Base-by-base conservation (phyloP, 2,797 vertebrate species). In the Halcyon smyrnensis region DNA sequence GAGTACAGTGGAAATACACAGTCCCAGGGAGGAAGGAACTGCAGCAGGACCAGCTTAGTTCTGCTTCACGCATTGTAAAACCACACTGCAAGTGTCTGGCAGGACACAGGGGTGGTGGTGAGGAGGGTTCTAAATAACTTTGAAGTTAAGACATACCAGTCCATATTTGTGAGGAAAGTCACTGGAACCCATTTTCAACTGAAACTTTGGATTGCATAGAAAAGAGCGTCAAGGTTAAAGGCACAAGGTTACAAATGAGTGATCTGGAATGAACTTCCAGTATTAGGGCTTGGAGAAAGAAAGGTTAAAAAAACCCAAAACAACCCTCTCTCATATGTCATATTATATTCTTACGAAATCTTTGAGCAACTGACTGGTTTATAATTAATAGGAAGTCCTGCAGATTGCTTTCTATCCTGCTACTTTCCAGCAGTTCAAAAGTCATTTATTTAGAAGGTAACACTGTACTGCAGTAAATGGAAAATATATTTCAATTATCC, bases 11-110 rank as follows among this genome's bases (percentile, higher is more conserved):
- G 86, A 96, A 95, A 76, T 81, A 11, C 16, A 15, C 2, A 2
- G 81, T 89, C 48, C 63, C 39, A 50, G 25, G 30, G 71, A 74
- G 67, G 90, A 74, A 95, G 84, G 75, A 95, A 53, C 84, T 53
- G 48, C 86, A 76, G 54, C 32, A 83, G 71, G 70, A 67, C 74
- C 81, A 67, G 78, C 75, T 89, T 78, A 53, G 83, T 95, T 95
- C 93, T 93, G 76, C 56, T 88, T 89, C 53, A 7, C 30, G 46
- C 24, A 3, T 63, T 63, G 30, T 84, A 73, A 94, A 91, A 87
- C 84, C 84, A 34, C 74, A 28, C 43, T n/a, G 59, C 39, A 53
- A 94, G 60, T 45, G 81, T 39, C 23, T 64, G 43, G 17, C 19
- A 27, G 6, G 7, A 53, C 51, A 53, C 27, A 30, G 51, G 51